These are phyloP conservation scores for Neopipo cinnamomea DNA, from an alignment of 2,113 vertebrate genomes.

Conservation along the genomic window DNA sequence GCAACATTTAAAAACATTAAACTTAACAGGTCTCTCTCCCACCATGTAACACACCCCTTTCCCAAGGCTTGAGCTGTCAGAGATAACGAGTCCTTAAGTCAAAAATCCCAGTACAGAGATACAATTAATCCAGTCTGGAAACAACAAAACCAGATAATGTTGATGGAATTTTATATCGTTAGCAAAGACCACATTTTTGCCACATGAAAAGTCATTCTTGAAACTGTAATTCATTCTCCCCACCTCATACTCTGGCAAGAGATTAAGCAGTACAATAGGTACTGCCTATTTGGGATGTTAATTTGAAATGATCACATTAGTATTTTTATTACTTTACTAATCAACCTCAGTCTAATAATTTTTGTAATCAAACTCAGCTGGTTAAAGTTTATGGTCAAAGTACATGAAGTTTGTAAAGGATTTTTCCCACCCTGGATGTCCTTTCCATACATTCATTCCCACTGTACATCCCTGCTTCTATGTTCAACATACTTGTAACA, in stretches of 20 bases:
- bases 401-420: not conserved
- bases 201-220: not conserved
- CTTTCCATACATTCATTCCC: not conserved
- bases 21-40: not conserved
- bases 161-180: not conserved
- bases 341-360: not conserved
- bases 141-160: not conserved
- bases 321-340: not conserved
- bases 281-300: not conserved
- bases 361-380: not conserved
- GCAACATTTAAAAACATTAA: not conserved
- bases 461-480: not conserved
- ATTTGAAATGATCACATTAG: not conserved
- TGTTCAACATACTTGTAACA: not conserved
- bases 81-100: not conserved
- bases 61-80: not conserved
- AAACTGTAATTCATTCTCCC: not conserved
- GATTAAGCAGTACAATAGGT: not conserved
- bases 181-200: not conserved
- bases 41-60: rapidly evolving
- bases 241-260: not conserved
- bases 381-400: not conserved
- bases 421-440: not conserved
- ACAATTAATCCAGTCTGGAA: not conserved
- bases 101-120: not conserved